A percentile compares a stretch with the other conserved stretches of the same genome.
phyloP scores from a whole-genome alignment of 2,888 invertebrate genomes.

The Cepaea hortensis region DNA sequence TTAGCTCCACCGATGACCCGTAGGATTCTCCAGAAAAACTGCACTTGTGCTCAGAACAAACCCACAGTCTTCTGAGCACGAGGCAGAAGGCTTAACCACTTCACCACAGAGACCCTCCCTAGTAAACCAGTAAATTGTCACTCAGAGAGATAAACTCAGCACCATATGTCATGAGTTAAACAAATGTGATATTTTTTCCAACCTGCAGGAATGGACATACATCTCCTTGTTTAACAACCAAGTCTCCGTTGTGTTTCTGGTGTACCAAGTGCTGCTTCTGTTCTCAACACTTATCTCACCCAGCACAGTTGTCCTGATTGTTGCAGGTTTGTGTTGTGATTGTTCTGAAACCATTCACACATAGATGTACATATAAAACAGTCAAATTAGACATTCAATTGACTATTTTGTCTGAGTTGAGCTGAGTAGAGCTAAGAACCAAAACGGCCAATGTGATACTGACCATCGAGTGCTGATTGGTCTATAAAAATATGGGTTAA shows the following conservation, averaged over 20 bases:
- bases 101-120: no score
- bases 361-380: no score
- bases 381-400: background rate
- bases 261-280: conserved; percentile 69
- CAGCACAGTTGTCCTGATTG: conserved; percentile 64
- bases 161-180: background rate
- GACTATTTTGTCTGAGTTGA: background rate
- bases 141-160: background rate
- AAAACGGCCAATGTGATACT: background rate
- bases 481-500: no score
- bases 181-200: background rate
- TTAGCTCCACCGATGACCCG: no score
- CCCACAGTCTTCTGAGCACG: no score
- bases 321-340: conserved; percentile 58
- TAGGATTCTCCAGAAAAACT: no score
- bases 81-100: no score
- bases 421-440: background rate
- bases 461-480: no score
- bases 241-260: conserved; percentile 65
- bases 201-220: conserved; percentile 57
- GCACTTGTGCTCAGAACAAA: no score
- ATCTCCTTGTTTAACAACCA: conserved; percentile 63
- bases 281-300: conserved; percentile 69
- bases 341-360: background rate
- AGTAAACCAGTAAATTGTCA: no score